Evolutionary conservation across 2,113 vertebrate species (phyloP), one percentile per base, ranked within the genome.

Genomic region (Poeciliopsis turrubarensis): DNA sequence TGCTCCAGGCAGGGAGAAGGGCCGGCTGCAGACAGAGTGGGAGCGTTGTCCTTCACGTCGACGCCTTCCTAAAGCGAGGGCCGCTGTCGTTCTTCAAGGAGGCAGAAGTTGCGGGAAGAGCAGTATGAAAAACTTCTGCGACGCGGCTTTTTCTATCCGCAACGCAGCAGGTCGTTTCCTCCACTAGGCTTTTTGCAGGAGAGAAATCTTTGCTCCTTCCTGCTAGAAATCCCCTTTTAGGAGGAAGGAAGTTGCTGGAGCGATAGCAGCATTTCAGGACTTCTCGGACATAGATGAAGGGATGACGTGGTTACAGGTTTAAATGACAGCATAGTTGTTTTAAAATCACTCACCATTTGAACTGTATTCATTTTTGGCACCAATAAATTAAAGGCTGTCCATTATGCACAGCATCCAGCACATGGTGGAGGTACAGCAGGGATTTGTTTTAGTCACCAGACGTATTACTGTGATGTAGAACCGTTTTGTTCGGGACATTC

Each of bases 21-120:
- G 84, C 67, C 70, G 32, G 84, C 88, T 41, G 30, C 44, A 77
- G 70, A 62, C 70, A 3, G 83, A 81, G 83, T 47, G 75, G 79
- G 89, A 90, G 92, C 83, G 87, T 87, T 85, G 87, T 83, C 88
- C 82, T 89, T 86, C 74, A 84, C 87, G 3, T 92, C 86, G 87
- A 80, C 89, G 87, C 79, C 51, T 74, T 87, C 81, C 87, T 86
- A 81, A 84, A 89, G 90, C 72, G 88, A 83, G 87, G 81, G 44
- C 85, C 84, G 68, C 77, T 72, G 76, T 78, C 86, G 86, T 88
- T 81, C 65, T 87, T 79, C 89, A 78, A 88, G 87, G 84, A 87
- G 88, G 85, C 72, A 67, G 78, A 81, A 92, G 82, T 86, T 81
- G 73, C 75, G 86, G 86, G 83, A 76, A 87, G 77, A 87, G 73